Conservation (phyloP, 2,113 vertebrate species). For the Chinchilla lanigera region DNA sequence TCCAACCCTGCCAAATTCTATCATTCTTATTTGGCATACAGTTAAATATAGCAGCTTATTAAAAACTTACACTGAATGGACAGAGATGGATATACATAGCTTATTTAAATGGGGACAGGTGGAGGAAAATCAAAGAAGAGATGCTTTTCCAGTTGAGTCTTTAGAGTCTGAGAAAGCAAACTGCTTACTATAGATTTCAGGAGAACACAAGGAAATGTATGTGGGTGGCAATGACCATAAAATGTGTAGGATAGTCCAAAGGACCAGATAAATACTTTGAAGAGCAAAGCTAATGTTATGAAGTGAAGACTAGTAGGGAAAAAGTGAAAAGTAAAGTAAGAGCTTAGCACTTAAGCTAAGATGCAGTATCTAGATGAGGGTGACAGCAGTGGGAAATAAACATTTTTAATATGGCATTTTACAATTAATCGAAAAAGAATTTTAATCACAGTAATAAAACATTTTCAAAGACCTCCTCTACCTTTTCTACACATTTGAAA, state of each 20-base stretch:
- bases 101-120: not conserved
- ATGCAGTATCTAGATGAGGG: not conserved
- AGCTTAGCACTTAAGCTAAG: not conserved
- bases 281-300: not conserved
- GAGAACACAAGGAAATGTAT: not conserved
- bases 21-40: not conserved
- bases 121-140: not conserved
- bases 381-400: not conserved
- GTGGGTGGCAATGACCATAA: not conserved
- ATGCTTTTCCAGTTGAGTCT: not conserved
- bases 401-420: not conserved
- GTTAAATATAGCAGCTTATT: not conserved
- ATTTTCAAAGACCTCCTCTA: conserved; percentile 31
- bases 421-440: not conserved
- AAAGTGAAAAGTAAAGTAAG: not conserved
- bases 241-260: not conserved
- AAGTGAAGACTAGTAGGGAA: not conserved
- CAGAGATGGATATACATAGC: not conserved
- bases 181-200: not conserved
- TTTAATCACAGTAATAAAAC: conserved; percentile 37
- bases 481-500: conserved; percentile 44
- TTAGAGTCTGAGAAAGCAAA: not conserved
- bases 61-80: conserved; percentile 14
- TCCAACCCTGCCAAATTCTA: conserved; percentile 2
- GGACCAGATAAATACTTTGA: not conserved